Conservation (phyloP, 2,797 vertebrate species). For the Micropoecilia bifurca region DNA sequence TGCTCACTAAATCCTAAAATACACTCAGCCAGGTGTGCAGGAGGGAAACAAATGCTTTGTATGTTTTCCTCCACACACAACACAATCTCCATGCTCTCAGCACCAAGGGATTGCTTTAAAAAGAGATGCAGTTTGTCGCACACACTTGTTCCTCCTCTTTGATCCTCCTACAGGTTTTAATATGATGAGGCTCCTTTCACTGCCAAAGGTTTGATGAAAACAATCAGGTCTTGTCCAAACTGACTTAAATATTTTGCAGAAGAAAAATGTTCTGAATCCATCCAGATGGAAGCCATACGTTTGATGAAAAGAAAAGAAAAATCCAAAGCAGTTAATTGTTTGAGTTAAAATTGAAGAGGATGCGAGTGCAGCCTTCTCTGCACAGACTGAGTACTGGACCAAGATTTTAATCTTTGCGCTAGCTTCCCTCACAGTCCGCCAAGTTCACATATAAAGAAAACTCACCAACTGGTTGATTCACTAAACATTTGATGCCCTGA, state of each 20-base stretch:
- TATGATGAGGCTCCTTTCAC: slow-evolving; percentile 10
- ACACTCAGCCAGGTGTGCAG: slow-evolving; percentile 26
- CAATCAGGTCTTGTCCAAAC: not conserved
- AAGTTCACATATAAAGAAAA: not conserved
- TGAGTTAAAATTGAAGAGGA: not conserved
- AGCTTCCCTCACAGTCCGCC: not conserved
- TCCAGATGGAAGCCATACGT: not conserved
- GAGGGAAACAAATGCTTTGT: slow-evolving; percentile 6
- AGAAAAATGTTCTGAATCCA: not conserved
- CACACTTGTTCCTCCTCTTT: slow-evolving; percentile 21
- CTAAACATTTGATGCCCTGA: not conserved
- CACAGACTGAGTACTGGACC: not conserved
- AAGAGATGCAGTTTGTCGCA: slow-evolving; percentile 42
- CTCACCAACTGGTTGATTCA: not conserved
- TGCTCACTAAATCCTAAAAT: slow-evolving; percentile 36
- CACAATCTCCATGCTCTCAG: slow-evolving; percentile 17
- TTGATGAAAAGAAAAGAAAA: not conserved
- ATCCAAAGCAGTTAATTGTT: not conserved
- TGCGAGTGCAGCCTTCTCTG: not conserved
- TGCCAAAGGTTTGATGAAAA: slow-evolving; percentile 16
- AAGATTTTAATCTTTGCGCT: not conserved
- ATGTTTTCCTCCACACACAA: slow-evolving; percentile 4
- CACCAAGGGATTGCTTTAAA: slow-evolving; percentile 26
- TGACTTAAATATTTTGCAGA: not conserved
- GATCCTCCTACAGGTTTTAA: slow-evolving; percentile 55